These are phyloP conservation scores for Temnothorax nylanderi DNA, from an alignment of 1,140 invertebrate species.

Conservation along the genomic window DNA sequence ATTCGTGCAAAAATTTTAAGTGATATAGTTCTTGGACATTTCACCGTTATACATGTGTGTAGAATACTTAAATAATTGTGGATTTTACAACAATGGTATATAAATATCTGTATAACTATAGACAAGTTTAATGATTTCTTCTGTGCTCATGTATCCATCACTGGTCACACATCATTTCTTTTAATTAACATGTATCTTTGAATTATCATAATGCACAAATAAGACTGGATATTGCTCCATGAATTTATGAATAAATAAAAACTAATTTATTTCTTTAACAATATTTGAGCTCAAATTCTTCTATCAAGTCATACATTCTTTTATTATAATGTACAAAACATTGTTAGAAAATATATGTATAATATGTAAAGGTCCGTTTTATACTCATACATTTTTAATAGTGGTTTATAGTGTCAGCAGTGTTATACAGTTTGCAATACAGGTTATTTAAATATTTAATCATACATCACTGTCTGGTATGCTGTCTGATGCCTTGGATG, in stretches of 20 bases:
- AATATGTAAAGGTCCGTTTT: conserved; percentile 5
- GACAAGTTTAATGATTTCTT: neutral
- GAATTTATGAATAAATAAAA: neutral
- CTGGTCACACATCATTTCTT: neutral
- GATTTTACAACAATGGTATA: neutral
- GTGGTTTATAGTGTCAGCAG: neutral
- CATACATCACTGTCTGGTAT: neutral
- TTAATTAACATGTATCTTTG: neutral
- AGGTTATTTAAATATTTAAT: conserved; percentile 29
- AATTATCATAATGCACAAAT: conserved; percentile 17
- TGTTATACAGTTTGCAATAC: neutral
- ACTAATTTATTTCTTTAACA: neutral
- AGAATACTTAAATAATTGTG: neutral
- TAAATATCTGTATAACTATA: neutral
- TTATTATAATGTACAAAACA: conserved; percentile 5
- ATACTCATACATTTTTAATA: conserved; percentile 11
- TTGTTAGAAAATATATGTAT: neutral
- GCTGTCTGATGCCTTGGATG: neutral
- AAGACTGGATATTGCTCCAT: neutral
- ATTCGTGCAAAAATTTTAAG: conserved; percentile 3
- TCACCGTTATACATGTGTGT: neutral
- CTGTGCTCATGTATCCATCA: neutral
- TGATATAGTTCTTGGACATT: neutral
- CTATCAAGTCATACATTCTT: neutral
- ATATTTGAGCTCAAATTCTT: neutral